Percentiles rank a stretch among this genome's conserved stretches.
Conservation (phyloP, 1,140 invertebrate species). For the Asobara japonica region DNA sequence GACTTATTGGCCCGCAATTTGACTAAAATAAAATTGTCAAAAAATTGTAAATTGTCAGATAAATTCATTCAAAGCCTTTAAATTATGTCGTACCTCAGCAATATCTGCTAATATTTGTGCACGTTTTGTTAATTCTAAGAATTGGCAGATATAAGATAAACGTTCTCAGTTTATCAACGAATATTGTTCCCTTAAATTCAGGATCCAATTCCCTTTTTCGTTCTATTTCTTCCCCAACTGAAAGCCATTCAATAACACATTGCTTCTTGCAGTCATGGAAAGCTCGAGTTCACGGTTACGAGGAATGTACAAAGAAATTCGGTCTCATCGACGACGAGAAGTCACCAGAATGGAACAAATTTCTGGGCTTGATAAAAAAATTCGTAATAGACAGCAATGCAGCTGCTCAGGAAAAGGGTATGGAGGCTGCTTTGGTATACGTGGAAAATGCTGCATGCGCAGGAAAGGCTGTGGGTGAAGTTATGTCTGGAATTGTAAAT, state of each 20-base stretch:
- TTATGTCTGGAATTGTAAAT: constrained; percentile 87
- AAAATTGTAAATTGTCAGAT: too few species aligned
- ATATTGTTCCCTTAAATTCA: not conserved
- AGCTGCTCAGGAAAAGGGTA: constrained; percentile 93
- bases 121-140: too few species aligned
- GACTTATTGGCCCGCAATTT: too few species aligned
- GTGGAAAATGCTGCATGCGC: constrained; percentile 88
- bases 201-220: constrained; percentile 17
- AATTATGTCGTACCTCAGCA: too few species aligned
- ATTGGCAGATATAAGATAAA: too few species aligned
- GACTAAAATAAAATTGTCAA: too few species aligned
- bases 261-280: constrained; percentile 81
- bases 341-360: constrained; percentile 92
- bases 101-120: too few species aligned
- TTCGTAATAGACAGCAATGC: constrained; percentile 96
- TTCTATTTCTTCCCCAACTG: constrained; percentile 18
- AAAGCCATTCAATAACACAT: not conserved
- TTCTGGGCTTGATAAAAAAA: constrained; percentile 91
- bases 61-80: too few species aligned
- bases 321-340: constrained; percentile 89
- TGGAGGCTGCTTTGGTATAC: constrained; percentile 90
- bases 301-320: constrained; percentile 92
- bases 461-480: constrained; percentile 85
- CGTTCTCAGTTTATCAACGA: not conserved
- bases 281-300: constrained; percentile 91